Evolutionary conservation across 2,113 vertebrate species (phyloP), one percentile per base, ranked within the genome.

Genomic region (Odontophorus gujanensis): DNA sequence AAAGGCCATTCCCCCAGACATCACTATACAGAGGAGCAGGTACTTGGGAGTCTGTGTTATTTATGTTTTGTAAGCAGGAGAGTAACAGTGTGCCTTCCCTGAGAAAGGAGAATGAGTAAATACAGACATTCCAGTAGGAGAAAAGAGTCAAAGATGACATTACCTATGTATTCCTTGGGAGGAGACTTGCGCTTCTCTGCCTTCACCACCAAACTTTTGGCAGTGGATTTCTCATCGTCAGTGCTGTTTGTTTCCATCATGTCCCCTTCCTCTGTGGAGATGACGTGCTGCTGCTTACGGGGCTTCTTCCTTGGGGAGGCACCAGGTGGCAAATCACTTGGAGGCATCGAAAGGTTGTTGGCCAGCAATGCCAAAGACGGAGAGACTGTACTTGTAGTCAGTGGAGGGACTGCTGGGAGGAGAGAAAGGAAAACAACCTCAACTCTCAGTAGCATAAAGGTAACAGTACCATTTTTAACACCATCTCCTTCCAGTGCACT

Each of bases 181-280:
- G 99, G 99, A 45, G 99, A 99, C 94, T 99, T 99, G 12, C 98
- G 98, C 80, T 99, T 98, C 95, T 99, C 99, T 4, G 98, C 97
- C 83, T 99, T 98, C 86, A 98, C 97, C 28, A 98, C 94, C 67
- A 99, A 96, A 65, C 97, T 98, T 96, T 99, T 98, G 89, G 98
- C 97, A 43, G 98, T 97, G 48, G 98, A 97, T 94, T 98, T 99
- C 93, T 99, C 99, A 45, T 99, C 99, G 8, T 99, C 99, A 0
- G 99, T 99, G 97, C 99, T 99, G 96, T 99, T 99, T 21, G 99
- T 98, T 97, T 99, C 99, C 98, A 99, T 98, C 99, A 99, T 99
- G 83, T 99, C 99, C 2, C 98, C 99, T 95, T 99, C 99, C 96
- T 99, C 99, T 5, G 99, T 99, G 28, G 99, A 99, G 94, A 99